phyloP scores from a whole-genome alignment of 2,888 invertebrate species.

The Drosophila anomalipes region DNA sequence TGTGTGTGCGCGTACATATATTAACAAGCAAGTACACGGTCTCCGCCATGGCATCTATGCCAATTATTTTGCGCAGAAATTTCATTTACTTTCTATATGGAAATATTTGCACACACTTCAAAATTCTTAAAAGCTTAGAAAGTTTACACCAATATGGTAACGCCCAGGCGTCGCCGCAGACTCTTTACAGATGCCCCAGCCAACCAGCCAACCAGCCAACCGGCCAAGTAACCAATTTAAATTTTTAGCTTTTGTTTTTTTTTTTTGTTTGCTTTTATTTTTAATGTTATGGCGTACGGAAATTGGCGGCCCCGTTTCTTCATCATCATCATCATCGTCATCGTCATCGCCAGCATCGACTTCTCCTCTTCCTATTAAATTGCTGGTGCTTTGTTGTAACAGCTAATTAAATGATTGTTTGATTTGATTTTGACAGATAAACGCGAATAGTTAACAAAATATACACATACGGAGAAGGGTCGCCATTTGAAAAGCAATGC shows the following conservation, averaged over 20 bases:
- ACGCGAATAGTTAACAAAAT: slow-evolving; percentile 44
- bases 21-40: slow-evolving; percentile 58
- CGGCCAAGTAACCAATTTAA: slow-evolving; percentile 30
- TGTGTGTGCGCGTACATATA: slow-evolving; percentile 16
- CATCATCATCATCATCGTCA: not conserved
- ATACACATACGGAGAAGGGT: not conserved
- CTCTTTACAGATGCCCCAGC: slow-evolving; percentile 23
- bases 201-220: not conserved
- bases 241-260: slow-evolving; percentile 23
- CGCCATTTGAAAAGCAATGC: slow-evolving; percentile 29
- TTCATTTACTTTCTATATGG: slow-evolving; percentile 64
- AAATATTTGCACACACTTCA: slow-evolving; percentile 62
- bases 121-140: slow-evolving; percentile 60
- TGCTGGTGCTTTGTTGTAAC: slow-evolving; percentile 4
- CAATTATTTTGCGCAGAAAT: slow-evolving; percentile 55
- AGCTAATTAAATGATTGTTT: slow-evolving; percentile 59
- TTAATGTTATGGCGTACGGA: slow-evolving; percentile 47
- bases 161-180: slow-evolving; percentile 40
- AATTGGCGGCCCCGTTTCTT: slow-evolving; percentile 52
- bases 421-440: slow-evolving; percentile 62
- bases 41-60: slow-evolving; percentile 52
- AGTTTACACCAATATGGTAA: slow-evolving; percentile 51
- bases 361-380: slow-evolving; percentile 8
- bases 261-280: slow-evolving; percentile 12
- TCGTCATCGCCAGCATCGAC: not conserved